Percentiles rank a stretch among this genome's conserved stretches.
These are phyloP conservation scores for Heterotis niloticus DNA, from an alignment of 2,113 vertebrate species.

Conservation along the genomic window DNA sequence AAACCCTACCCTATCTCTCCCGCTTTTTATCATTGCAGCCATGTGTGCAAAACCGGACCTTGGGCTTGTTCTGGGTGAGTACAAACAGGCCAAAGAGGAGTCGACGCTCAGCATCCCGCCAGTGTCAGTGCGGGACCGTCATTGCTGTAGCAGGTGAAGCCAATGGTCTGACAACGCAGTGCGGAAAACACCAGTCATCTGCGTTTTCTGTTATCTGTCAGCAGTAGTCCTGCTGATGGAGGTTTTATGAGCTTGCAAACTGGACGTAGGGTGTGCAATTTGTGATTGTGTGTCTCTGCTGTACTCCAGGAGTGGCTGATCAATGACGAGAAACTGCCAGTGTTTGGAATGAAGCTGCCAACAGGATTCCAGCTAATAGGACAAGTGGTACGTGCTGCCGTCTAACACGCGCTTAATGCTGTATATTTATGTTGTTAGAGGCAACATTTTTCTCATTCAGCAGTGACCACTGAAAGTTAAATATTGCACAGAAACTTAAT, in stretches of 20 bases:
- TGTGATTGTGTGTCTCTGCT: not conserved
- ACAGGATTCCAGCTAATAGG: constrained; percentile 78
- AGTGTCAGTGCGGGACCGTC: no score
- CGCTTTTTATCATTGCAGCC: constrained; percentile 57
- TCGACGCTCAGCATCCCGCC: not conserved
- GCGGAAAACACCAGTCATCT: not conserved
- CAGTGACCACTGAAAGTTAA: no score
- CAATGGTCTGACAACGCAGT: not conserved
- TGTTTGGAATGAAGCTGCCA: constrained; percentile 77
- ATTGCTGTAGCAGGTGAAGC: not conserved
- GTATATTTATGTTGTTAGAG: no score
- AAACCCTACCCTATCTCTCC: constrained; percentile 54
- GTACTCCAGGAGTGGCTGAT: constrained; percentile 68
- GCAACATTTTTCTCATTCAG: no score
- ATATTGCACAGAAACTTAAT: no score
- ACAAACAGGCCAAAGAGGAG: not conserved
- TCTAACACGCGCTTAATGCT: no score
- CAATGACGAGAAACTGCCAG: constrained; percentile 59
- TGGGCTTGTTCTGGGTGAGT: constrained; percentile 71
- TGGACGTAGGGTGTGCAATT: not conserved
- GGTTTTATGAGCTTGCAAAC: not conserved
- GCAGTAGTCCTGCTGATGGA: not conserved
- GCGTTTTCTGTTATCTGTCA: not conserved
- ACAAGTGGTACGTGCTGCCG: constrained; percentile 67
- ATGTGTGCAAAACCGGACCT: constrained; percentile 47